Percentiles rank a stretch among this genome's conserved stretches.
Evolutionary conservation across 2,888 invertebrate species (phyloP).

Genomic region (Pyrrhia umbra): DNA sequence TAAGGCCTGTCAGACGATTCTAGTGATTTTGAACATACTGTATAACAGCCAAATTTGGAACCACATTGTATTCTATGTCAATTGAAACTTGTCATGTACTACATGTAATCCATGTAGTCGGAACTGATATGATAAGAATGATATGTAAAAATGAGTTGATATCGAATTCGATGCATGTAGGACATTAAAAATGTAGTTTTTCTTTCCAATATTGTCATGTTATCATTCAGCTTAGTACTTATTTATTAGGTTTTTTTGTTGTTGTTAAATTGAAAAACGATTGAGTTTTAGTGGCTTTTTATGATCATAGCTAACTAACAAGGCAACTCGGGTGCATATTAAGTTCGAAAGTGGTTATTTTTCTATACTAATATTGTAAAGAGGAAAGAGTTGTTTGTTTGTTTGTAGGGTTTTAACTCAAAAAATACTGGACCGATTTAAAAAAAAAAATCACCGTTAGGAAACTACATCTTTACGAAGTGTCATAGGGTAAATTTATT

Average conservation of each 20-base stretch:
- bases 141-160: slow-evolving; percentile 29
- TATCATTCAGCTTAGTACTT: slow-evolving; percentile 30
- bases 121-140: slow-evolving; percentile 39
- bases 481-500: no score
- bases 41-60: not conserved
- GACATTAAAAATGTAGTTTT: slow-evolving; percentile 20
- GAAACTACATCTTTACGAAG: no score
- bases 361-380: no score
- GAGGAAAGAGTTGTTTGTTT: no score
- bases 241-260: slow-evolving; percentile 16
- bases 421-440: no score
- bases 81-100: slow-evolving; percentile 9
- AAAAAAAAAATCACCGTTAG: no score
- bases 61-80: not conserved
- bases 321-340: no score
- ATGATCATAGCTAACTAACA: no score
- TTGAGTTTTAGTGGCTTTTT: not conserved
- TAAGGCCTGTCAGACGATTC: no score
- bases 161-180: slow-evolving; percentile 14
- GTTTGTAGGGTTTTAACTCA: no score
- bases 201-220: slow-evolving; percentile 19
- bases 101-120: slow-evolving; percentile 8
- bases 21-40: no score
- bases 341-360: no score
- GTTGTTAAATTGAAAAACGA: slow-evolving; percentile 1